A percentile compares a stretch with the other conserved stretches of the same genome.
Conservation (phyloP, 2,797 vertebrate genomes). For the Cheirogaleus major region DNA sequence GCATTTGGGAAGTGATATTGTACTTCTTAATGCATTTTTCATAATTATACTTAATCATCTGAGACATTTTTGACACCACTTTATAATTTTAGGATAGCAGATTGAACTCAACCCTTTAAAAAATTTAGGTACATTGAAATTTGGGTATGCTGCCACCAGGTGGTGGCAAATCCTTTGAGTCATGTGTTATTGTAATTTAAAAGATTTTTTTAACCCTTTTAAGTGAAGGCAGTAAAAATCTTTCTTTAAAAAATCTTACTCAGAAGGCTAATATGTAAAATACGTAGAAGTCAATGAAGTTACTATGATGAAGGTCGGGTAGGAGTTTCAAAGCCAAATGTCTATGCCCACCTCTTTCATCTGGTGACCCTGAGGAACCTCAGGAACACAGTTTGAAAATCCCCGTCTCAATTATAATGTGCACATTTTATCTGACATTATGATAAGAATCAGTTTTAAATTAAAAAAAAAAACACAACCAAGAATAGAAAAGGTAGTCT, state of each 20-base stretch:
- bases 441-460: background rate
- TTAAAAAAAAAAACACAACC: background rate
- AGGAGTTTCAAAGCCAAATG: background rate
- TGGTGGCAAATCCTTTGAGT: constrained; percentile 71
- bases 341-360: background rate
- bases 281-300: background rate
- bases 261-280: background rate
- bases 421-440: background rate
- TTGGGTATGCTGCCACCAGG: constrained; percentile 78
- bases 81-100: background rate
- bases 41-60: background rate
- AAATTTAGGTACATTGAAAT: constrained; percentile 51
- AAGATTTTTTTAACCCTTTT: background rate
- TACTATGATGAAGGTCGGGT: background rate
- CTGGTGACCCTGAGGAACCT: background rate
- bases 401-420: background rate
- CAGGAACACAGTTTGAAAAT: background rate
- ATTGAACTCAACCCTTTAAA: constrained; percentile 22
- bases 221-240: constrained; percentile 37
- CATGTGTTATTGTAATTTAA: background rate
- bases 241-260: constrained; percentile 38
- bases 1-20: background rate
- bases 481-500: background rate
- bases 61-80: background rate
- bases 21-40: background rate